Evolutionary conservation across 1,140 invertebrate species (phyloP).

Genomic region (Heterodera schachtii): DNA sequence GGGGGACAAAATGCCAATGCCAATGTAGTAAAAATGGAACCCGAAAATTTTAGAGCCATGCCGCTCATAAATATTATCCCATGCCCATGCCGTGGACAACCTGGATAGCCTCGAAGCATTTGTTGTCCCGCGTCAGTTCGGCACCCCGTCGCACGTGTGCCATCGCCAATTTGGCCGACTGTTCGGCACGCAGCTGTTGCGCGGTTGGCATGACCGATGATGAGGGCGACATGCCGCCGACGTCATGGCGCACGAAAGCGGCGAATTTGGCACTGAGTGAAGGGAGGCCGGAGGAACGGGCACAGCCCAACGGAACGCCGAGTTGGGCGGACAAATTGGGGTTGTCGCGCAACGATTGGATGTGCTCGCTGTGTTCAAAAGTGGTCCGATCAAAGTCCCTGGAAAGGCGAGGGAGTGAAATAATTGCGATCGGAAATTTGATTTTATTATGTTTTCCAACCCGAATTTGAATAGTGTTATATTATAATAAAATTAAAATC

Average conservation of each 20-base stretch:
- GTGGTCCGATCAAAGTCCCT: conserved; percentile 12
- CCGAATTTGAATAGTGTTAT: too few relatives aligned
- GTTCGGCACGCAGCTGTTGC: conserved; percentile 26
- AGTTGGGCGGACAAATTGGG: conserved; percentile 27
- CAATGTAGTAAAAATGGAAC: too few relatives aligned
- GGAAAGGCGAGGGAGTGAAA: background rate
- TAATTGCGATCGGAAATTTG: background rate
- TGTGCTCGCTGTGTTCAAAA: conserved; percentile 16
- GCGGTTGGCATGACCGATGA: background rate
- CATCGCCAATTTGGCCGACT: conserved; percentile 36
- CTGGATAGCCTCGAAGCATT: conserved; percentile 45
- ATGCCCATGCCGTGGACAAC: background rate
- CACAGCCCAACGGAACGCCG: conserved; percentile 17
- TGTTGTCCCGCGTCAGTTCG: conserved; percentile 38
- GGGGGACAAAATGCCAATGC: background rate
- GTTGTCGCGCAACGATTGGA: conserved; percentile 29
- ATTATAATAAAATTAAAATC: too few relatives aligned
- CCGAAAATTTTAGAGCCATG: too few relatives aligned
- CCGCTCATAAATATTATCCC: too few relatives aligned
- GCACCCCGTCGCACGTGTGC: conserved; percentile 35
- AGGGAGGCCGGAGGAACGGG: conserved; percentile 22
- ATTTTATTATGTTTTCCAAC: too few relatives aligned
- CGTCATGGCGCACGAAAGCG: too few relatives aligned
- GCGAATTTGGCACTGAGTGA: conserved; percentile 10
- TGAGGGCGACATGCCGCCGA: background rate